Evolutionary conservation across 2,113 vertebrate species (phyloP).

Genomic region (Anoura caudifer): DNA sequence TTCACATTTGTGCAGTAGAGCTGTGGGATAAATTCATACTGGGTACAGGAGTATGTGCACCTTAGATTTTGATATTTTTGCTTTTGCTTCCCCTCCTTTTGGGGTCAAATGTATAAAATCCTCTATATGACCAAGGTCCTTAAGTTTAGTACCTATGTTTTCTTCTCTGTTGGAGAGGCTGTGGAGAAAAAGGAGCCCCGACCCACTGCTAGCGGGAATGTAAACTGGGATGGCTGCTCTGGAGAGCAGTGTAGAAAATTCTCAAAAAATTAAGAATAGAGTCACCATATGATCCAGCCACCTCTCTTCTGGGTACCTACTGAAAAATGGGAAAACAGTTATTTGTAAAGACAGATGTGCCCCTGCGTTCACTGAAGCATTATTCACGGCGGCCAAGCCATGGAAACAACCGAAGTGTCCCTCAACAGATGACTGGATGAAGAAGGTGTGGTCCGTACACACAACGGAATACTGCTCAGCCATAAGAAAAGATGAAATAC

Average conservation of each 20-base stretch:
- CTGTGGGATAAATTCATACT: not conserved
- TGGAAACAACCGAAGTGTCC: not conserved
- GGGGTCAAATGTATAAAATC: not conserved
- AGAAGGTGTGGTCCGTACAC: not conserved
- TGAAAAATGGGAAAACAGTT: not conserved
- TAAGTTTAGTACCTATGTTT: not conserved
- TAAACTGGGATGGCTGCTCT: not conserved
- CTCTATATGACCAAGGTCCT: not conserved
- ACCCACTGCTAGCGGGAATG: not conserved
- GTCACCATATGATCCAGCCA: not conserved
- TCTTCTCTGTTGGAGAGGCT: not conserved
- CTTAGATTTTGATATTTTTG: not conserved
- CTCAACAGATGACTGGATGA: not conserved
- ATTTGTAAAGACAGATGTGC: not conserved
- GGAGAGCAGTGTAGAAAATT: not conserved
- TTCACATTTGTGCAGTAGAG: not conserved
- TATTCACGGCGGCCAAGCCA: not conserved
- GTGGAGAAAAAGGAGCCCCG: not conserved
- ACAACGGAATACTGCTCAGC: not conserved
- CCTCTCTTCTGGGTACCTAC: not conserved
- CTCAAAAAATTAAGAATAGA: not conserved
- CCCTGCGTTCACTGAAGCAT: not conserved
- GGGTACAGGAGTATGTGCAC: not conserved
- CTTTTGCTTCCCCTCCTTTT: not conserved
- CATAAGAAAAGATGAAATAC: not conserved